Evolutionary conservation across 23 tunicate genomes (phyloP).

Genomic region (Ascidia mentula): DNA sequence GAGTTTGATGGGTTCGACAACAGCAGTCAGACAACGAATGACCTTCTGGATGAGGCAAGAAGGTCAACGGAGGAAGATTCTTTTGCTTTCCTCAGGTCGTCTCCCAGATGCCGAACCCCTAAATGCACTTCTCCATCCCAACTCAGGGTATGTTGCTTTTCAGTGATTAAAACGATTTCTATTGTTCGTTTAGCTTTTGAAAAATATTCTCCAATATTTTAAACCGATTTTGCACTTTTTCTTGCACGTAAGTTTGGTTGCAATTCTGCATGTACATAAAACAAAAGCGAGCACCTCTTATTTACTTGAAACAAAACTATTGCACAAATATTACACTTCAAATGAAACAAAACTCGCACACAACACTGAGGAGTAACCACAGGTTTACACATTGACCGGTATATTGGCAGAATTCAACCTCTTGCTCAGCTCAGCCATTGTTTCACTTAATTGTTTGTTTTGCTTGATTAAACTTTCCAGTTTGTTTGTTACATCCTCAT

Average conservation of each 20-base stretch:
- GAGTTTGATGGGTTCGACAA: constrained; percentile 49
- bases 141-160: no score
- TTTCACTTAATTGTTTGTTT: not conserved
- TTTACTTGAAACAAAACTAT: no score
- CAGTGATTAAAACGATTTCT: no score
- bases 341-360: no score
- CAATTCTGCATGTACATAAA: no score
- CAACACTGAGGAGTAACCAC: no score
- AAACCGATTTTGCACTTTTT: no score
- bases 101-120: not conserved
- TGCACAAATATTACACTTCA: no score
- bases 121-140: not conserved
- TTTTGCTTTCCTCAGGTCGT: not conserved
- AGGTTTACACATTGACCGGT: not conserved
- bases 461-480: not conserved
- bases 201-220: no score
- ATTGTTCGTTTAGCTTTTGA: no score
- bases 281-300: no score
- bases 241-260: no score
- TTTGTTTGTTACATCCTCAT: not conserved
- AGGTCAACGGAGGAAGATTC: constrained; percentile 40
- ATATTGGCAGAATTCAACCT: not conserved
- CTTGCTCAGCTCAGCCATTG: not conserved
- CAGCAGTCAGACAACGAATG: constrained; percentile 77
- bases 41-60: constrained; percentile 66